Conservation (phyloP, 2,888 invertebrate species). For the Nemotelus pantherinus region DNA sequence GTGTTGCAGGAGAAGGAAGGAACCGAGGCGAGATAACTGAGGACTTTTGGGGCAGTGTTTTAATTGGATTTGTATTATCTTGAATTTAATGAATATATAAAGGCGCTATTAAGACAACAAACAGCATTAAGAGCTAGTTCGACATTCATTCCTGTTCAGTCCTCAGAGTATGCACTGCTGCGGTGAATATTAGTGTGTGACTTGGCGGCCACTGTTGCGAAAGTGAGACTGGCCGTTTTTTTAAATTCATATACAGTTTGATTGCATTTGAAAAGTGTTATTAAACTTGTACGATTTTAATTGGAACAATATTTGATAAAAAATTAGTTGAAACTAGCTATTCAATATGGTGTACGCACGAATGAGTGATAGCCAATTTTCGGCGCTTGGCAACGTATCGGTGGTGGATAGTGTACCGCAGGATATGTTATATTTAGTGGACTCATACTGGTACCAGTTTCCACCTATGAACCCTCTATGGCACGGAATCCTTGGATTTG, state of each 20-base stretch:
- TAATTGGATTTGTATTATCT: constrained; percentile 42
- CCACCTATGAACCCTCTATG: constrained; percentile 69
- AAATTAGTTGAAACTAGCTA: background rate
- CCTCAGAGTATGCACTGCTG: constrained; percentile 34
- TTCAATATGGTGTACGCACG: constrained; percentile 9
- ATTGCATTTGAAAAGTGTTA: too few species aligned
- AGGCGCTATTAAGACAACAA: constrained; percentile 23
- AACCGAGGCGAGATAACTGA: background rate
- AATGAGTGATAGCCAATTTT: constrained; percentile 9
- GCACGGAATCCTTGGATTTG: constrained; percentile 72
- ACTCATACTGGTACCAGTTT: constrained; percentile 72
- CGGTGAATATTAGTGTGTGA: constrained; percentile 35
- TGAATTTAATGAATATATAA: constrained; percentile 32
- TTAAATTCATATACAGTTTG: background rate
- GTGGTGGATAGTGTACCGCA: constrained; percentile 75
- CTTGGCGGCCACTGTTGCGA: constrained; percentile 19
- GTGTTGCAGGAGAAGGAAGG: background rate
- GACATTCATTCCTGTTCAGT: constrained; percentile 19
- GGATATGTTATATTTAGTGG: constrained; percentile 76
- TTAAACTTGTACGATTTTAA: background rate
- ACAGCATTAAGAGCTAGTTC: constrained; percentile 2
- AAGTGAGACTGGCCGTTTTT: constrained; percentile 27
- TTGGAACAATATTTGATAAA: background rate
- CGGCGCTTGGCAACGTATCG: constrained; percentile 67
- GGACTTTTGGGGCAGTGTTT: background rate